phyloP scores from a whole-genome alignment of 2,113 vertebrate species.

The mouse (Mus musculus) region GRCm39 chr17:67592501-67593000 shows the following conservation, averaged over 20 bases:
- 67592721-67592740: not conserved
- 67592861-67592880: not conserved
- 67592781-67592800: not conserved
- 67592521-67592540: not conserved
- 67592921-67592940: constrained; percentile 46
- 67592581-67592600: too few species aligned
- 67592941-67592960: constrained; percentile 48
- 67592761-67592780: not conserved
- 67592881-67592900: constrained; percentile 25
- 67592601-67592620: not conserved
- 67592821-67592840: not conserved
- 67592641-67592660: not conserved
- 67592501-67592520: too few species aligned
- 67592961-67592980: constrained; percentile 57
- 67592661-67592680: not conserved
- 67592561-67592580: not conserved
- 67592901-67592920: constrained; percentile 27
- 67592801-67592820: not conserved
- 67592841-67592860: not conserved
- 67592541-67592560: not conserved
- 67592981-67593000: constrained; percentile 66
- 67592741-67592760: not conserved
- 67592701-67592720: not conserved
- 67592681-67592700: not conserved
- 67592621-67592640: not conserved